phyloP scores from a whole-genome alignment of 1,140 invertebrate genomes.

The Caenorhabditis inopinata region DNA sequence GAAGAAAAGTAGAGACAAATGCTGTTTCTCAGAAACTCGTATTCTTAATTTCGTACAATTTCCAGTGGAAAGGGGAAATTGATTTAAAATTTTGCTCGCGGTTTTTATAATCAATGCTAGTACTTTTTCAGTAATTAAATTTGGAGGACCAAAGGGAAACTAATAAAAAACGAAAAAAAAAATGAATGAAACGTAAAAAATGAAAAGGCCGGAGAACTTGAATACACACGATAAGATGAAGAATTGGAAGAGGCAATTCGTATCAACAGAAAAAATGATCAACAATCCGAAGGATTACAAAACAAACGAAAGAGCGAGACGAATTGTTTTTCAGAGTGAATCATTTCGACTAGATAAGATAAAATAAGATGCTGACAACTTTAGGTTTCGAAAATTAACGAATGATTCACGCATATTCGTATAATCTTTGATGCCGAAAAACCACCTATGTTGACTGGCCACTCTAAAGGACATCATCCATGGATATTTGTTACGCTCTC shows the following conservation, averaged over 20 bases:
- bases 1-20: no score
- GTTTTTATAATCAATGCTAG: no score
- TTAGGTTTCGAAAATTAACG: no score
- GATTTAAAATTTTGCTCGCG: no score
- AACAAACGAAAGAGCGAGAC: not conserved
- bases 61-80: no score
- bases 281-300: not conserved
- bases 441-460: not conserved
- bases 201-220: not conserved
- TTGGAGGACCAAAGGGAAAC: not conserved
- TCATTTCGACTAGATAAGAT: no score
- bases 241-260: not conserved
- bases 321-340: not conserved
- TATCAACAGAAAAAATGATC: not conserved
- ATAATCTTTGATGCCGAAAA: not conserved
- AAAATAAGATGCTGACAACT: no score
- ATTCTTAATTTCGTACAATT: no score
- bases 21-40: no score
- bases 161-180: not conserved
- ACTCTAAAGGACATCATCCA: conserved; percentile 18
- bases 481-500: conserved; percentile 21
- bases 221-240: not conserved
- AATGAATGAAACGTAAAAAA: no score
- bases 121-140: no score
- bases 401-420: no score